Percentiles rank a stretch among this genome's conserved stretches.
phyloP scores from a whole-genome alignment of 2,888 invertebrate genomes.

The Odontomyia ornata region DNA sequence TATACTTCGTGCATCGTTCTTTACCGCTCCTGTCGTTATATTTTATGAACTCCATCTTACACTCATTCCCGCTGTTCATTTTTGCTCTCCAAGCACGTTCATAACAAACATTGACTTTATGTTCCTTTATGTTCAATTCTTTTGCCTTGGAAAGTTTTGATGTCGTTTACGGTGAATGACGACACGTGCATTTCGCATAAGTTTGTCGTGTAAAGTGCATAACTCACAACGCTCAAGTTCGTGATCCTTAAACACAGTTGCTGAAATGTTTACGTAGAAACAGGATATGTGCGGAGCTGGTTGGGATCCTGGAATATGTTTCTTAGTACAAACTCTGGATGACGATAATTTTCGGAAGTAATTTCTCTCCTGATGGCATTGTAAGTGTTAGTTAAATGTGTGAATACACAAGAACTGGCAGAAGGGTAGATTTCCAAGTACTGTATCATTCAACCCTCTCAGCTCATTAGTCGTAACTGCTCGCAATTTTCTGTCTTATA shows the following conservation, averaged over 20 bases:
- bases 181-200: slow-evolving; percentile 45
- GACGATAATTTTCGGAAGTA: slow-evolving; percentile 26
- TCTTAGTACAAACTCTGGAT: neutral
- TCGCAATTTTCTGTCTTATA: neutral
- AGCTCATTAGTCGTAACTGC: slow-evolving; percentile 37
- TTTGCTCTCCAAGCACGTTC: slow-evolving; percentile 40
- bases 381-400: slow-evolving; percentile 9
- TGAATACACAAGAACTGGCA: neutral
- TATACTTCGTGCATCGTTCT: slow-evolving; percentile 10
- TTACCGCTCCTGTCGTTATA: neutral
- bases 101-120: slow-evolving; percentile 40
- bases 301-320: slow-evolving; percentile 11
- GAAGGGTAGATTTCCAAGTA: neutral
- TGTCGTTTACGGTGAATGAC: slow-evolving; percentile 42
- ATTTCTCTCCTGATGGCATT: slow-evolving; percentile 35
- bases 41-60: slow-evolving; percentile 17
- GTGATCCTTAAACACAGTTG: slow-evolving; percentile 19
- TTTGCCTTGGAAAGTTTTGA: slow-evolving; percentile 35
- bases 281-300: slow-evolving; percentile 8
- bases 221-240: slow-evolving; percentile 30
- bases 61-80: neutral
- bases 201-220: slow-evolving; percentile 45
- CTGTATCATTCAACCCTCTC: slow-evolving; percentile 23
- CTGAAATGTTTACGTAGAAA: slow-evolving; percentile 23
- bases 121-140: slow-evolving; percentile 27